Evolutionary conservation across 1,140 invertebrate genomes (phyloP), one percentile per base, ranked within the genome.

Genomic region (Helicoverpa armigera): DNA sequence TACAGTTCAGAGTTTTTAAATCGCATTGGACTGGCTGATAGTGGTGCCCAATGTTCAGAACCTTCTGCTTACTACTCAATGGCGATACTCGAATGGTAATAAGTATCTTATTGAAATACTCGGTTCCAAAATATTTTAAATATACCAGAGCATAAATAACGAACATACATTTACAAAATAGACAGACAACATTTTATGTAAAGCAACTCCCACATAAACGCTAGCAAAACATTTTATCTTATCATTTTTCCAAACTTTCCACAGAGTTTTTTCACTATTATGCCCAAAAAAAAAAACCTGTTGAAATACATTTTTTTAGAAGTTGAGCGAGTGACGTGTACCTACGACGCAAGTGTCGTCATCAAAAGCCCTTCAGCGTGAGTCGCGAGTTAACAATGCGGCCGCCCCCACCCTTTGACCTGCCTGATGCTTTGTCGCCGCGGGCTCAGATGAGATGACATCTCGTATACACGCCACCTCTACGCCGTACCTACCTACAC

Each of bases 351-450:
- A 83, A 86, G 85, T 84, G 86, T 89, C 85, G 89, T 91, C 89
- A 92, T 92, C 88, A 90, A 91, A 90, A 89, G 89, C 88, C 88
- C 91, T 94, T 87, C 87, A 92, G 87, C 86, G 74, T 85, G 88
- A 88, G 89, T 91, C 88, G 88, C 86, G 85, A 88, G 89, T 89
- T 94, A 94, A 94, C 92, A 94, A 94, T 94, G 91, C 87, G 83
- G 83, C 82, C 89, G 79, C 82, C 87, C 85, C 86, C 86, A 86
- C 90, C 87, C 91, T 94, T 87, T 92, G 91, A 94, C 91, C 92
- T 84, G 91, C 84, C 82, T 82, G 85, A 87, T 83, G 86, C 92
- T 91, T 92, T 92, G 90, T 92, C 89, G 90, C 86, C 83, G 70
- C 74, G 79, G 86, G 88, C 85, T 80, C 86, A 88, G 87, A 89